Evolutionary conservation across 2,888 invertebrate genomes (phyloP), one percentile per base, ranked within the genome.

Genomic region (Drosophila testacea): DNA sequence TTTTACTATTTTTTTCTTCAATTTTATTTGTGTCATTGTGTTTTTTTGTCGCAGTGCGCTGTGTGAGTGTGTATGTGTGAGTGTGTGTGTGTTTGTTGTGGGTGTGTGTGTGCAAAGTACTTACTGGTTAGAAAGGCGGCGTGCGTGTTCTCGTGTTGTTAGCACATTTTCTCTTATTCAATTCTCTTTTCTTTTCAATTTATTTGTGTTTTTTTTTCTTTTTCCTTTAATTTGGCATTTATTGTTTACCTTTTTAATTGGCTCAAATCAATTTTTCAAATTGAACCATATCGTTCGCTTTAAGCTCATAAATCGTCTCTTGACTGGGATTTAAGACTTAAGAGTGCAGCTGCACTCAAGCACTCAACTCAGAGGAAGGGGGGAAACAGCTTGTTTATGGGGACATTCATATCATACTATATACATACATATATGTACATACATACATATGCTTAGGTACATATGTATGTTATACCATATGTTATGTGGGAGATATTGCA

Each of bases 131-230:
- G 57, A 52, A 69, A 67, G 73, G 73, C 82, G 62, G 79, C 79
- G 84, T 84, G 87, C 83, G 77, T 84, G 83, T 82, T 82, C 71
- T 72, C 74, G 78, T 85, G 85, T 78, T 76, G 68, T 81, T 84
- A 84, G 79, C 82, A 85, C 82, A 72, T 75, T 73, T 70, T 81
- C 57, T 65, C 54, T 73, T 62, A 59, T 59, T 62, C 68, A 61
- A 59, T 65, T 61, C 64, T 69, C 50, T 7, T 50, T 30, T 55
- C 32, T 55, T 66, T 36, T 52, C 27, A 34, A 22, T 30, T 22
- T 44, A 16, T 54, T 52, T 22, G 51, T 39, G n/a, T 34, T 27
- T 54, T 41, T 28, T 38, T 34, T 74, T 32, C 44, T 46, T 34
- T 69, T 48, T 56, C 41, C 7, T 60, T 59, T 46, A 34, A 34